phyloP scores from a whole-genome alignment of 2,113 vertebrate genomes.

The Apeltes quadracus region DNA sequence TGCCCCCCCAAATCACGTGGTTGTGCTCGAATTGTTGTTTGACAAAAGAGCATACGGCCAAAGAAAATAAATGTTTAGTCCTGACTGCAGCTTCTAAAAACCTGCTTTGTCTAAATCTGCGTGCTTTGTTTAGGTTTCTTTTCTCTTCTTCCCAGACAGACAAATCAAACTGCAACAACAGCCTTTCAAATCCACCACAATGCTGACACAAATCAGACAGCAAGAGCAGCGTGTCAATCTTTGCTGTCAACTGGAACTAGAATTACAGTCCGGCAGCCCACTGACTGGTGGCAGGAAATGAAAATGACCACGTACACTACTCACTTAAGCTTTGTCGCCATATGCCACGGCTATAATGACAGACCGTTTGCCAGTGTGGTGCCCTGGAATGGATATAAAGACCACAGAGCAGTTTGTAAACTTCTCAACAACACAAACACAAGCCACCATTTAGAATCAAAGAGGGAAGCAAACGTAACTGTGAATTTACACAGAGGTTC shows the following conservation, averaged over 20 bases:
- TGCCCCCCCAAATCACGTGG: conserved; percentile 31
- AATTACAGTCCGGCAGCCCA: conserved; percentile 41
- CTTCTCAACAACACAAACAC: conserved; percentile 37
- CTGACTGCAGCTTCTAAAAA: conserved; percentile 2
- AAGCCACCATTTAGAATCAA: not conserved
- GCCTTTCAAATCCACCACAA: conserved; percentile 27
- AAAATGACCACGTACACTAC: conserved; percentile 47
- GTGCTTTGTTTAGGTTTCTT: not conserved
- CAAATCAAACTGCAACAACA: conserved; percentile 14
- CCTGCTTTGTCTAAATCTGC: not conserved
- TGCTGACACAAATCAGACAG: conserved; percentile 38
- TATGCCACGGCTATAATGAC: conserved; percentile 66
- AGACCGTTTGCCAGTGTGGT: conserved; percentile 40
- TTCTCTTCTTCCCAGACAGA: not conserved
- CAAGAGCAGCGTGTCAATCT: conserved; percentile 47
- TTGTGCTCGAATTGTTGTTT: conserved; percentile 49
- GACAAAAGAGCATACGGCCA: conserved; percentile 44
- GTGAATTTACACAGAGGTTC: not conserved
- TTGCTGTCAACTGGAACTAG: conserved; percentile 30
- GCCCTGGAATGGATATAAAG: conserved; percentile 30
- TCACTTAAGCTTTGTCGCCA: conserved; percentile 62
- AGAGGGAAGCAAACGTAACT: not conserved
- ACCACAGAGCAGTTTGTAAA: conserved; percentile 46
- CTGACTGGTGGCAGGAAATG: conserved; percentile 57
- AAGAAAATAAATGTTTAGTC: conserved; percentile 24